Evolutionary conservation across 2,113 vertebrate species (phyloP).

Genomic region (Glaucidium brasilianum): DNA sequence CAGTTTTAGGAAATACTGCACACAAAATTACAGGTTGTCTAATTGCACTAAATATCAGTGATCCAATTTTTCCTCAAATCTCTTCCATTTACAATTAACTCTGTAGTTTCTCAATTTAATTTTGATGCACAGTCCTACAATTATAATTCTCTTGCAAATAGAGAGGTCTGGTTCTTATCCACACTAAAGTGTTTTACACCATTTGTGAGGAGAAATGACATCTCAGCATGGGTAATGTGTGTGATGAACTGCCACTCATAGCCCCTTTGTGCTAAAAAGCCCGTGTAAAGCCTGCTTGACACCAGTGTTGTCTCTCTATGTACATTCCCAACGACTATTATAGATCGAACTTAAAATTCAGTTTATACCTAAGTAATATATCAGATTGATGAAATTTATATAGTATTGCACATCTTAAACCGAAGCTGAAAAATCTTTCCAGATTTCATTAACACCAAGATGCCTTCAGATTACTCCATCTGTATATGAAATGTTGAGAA

Average conservation of each 20-base stretch:
- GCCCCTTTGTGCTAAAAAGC: not conserved
- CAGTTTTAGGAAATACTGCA: not conserved
- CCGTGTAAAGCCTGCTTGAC: not conserved
- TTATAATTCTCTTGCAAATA: not conserved
- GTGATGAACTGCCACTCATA: not conserved
- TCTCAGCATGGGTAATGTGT: not conserved
- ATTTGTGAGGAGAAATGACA: not conserved
- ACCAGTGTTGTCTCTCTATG: not conserved
- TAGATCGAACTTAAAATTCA: not conserved
- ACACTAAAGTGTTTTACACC: not conserved
- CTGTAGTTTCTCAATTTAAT: not conserved
- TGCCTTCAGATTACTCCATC: not conserved
- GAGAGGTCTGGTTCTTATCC: not conserved
- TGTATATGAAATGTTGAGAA: not conserved
- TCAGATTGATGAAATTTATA: not conserved
- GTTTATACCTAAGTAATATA: not conserved
- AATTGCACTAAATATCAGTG: not conserved
- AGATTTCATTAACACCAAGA: not conserved
- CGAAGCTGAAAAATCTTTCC: not conserved
- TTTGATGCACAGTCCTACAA: not conserved
- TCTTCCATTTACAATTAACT: not conserved
- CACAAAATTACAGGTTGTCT: constrained; percentile 22
- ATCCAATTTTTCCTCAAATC: not conserved
- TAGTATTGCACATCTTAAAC: not conserved
- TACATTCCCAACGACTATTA: not conserved